A percentile compares a stretch with the other conserved stretches of the same genome.
phyloP scores from a whole-genome alignment of 2,797 vertebrate species.

The Sebastes matsubarae region DNA sequence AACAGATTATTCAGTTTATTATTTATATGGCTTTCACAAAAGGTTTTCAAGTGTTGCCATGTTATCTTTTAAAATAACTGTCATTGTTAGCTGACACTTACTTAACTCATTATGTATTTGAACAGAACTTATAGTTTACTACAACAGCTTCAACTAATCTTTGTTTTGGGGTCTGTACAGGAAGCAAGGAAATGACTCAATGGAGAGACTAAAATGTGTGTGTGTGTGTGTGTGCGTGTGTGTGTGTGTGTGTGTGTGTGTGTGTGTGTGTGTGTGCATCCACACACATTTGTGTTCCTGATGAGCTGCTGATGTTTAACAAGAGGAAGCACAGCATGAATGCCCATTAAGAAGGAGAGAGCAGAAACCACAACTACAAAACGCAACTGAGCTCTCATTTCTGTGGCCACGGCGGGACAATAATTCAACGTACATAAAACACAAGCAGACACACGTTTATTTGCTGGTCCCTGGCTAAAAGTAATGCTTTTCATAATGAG shows the following conservation, averaged over 20 bases:
- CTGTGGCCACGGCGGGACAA: conserved; percentile 16
- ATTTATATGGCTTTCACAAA: background rate
- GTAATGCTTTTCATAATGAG: conserved; percentile 47
- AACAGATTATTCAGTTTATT: background rate
- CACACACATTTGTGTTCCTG: conserved; percentile 32
- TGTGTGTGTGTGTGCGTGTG: background rate
- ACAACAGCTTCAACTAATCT: background rate
- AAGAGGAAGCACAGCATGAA: conserved; percentile 47
- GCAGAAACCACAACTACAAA: conserved; percentile 27
- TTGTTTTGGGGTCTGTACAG: background rate
- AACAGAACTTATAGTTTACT: background rate
- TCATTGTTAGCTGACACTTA: background rate
- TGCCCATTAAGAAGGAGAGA: conserved; percentile 31
- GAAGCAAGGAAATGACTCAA: background rate
- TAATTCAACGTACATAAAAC: conserved; percentile 21
- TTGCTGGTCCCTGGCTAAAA: conserved; percentile 29
- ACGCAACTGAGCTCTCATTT: conserved; percentile 11
- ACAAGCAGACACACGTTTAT: conserved; percentile 5
- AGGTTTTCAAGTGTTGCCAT: background rate
- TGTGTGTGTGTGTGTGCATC: background rate
- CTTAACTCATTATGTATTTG: background rate
- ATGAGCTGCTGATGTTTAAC: conserved; percentile 53
- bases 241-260: background rate
- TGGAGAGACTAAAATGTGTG: background rate
- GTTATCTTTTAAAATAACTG: background rate